Evolutionary conservation across 2,888 invertebrate species (phyloP), one percentile per base, ranked within the genome.

Genomic region (Incurvaria masculella): DNA sequence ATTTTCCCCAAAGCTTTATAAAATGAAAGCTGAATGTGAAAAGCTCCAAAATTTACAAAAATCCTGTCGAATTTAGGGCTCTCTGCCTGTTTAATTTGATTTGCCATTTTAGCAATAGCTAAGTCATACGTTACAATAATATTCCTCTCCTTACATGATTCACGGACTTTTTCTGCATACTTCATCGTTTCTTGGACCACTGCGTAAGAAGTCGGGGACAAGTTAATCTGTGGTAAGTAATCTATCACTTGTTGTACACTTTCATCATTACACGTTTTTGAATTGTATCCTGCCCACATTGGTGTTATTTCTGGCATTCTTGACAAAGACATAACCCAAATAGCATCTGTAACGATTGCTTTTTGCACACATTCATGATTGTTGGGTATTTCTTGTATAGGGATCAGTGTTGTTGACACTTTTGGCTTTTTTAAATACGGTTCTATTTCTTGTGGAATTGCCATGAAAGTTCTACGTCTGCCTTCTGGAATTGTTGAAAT

Each of bases 1-100:
- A 52, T 60, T 48, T 61, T 62, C 42, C 62, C 63, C 42, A 65
- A 53, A 1, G 60, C 61, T 62, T 53, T 62, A 45, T 62, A 63
- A 38, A 48, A 64, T 46, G 62, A 59, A 55, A 63, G 56, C 45
- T 55, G n/a, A 1, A 46, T 59, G 42, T 62, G 61, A 39, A 62
- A 62, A 6, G 60, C 51, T 20, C 60, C 60, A 21, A 62, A 56
- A 50, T 61, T 51, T 16, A 62, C 49, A 45, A 63, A 61, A 33
- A 62, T 42, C 46, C 60, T 54, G 50, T 63, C 48, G 41, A 47
- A 65, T 54, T 33, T 10, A n/a, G 59, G 59, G 11, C 53, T 56
- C 51, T 58, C 48, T 39, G 41, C 39, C 41, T 33, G 6, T 53
- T 64, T 61, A 20, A 63, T 58, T 42, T 59, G 54, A 51, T 59